phyloP scores from a whole-genome alignment of 2,113 vertebrate genomes.

The Petrocephalus zakoni region DNA sequence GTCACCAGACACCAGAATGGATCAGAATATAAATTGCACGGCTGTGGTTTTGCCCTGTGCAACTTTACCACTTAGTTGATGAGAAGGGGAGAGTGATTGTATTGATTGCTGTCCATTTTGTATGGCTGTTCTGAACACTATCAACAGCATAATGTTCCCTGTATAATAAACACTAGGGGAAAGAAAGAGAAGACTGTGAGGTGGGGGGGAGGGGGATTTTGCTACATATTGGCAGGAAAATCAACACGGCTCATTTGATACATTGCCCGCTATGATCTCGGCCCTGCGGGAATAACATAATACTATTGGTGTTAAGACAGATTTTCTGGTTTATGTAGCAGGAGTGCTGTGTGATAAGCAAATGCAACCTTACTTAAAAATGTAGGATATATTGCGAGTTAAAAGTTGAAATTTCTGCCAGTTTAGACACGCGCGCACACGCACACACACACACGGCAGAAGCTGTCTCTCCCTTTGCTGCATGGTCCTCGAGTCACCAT shows the following conservation, averaged over 20 bases:
- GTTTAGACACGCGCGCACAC: background rate
- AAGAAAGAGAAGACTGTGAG: background rate
- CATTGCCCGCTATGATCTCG: background rate
- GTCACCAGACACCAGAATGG: background rate
- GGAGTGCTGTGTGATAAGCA: background rate
- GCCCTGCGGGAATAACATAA: conserved; percentile 6
- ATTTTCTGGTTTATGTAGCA: conserved; percentile 10
- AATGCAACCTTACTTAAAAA: background rate
- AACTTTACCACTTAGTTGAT: background rate
- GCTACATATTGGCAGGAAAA: background rate
- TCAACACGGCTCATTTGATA: conserved; percentile 4
- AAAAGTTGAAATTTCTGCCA: background rate
- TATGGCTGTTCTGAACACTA: background rate
- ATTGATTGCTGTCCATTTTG: conserved; percentile 2
- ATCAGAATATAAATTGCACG: background rate
- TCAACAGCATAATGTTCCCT: background rate
- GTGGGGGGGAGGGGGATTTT: background rate
- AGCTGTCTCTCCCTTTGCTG: conserved; percentile 25
- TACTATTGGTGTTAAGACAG: conserved; percentile 8
- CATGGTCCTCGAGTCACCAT: conserved; percentile 56
- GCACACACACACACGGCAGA: background rate
- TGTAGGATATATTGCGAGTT: background rate
- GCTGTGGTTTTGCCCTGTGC: background rate
- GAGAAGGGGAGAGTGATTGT: background rate
- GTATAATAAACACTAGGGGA: background rate